These are phyloP conservation scores for Pogonocichla stellata DNA, from an alignment of 2,113 vertebrate species.

Conservation along the genomic window DNA sequence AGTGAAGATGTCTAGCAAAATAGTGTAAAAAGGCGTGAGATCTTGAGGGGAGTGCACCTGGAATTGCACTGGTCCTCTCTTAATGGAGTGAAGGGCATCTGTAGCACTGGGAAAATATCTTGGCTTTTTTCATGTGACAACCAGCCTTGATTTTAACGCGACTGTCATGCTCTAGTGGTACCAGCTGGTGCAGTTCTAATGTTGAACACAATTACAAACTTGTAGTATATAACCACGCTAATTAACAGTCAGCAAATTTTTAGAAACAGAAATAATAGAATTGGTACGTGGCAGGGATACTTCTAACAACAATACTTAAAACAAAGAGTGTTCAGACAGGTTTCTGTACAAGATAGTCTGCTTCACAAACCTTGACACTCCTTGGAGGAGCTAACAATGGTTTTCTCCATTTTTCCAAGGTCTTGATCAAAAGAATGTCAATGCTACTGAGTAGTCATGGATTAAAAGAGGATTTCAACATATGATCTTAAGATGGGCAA, in stretches of 20 bases:
- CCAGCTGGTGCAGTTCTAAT: not conserved
- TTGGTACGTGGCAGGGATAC: not conserved
- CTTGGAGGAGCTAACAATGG: not conserved
- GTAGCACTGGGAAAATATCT: not conserved
- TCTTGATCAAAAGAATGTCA: not conserved
- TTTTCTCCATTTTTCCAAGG: not conserved
- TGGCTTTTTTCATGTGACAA: not conserved
- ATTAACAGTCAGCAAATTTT: not conserved
- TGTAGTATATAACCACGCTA: not conserved
- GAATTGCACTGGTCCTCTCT: not conserved
- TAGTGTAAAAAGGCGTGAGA: not conserved
- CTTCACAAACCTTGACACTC: not conserved
- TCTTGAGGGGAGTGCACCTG: rapidly evolving
- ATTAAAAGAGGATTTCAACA: not conserved
- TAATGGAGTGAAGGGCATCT: not conserved
- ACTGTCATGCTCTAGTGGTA: not conserved
- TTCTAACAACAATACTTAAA: not conserved
- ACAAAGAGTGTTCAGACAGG: not conserved
- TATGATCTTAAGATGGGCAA: not conserved
- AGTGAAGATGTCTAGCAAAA: not conserved
- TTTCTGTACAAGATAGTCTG: not conserved
- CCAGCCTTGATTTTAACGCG: not conserved
- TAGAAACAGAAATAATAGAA: not conserved
- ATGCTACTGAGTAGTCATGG: not conserved
- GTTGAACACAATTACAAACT: not conserved